Evolutionary conservation across 2,797 vertebrate species (phyloP), one percentile per base, ranked within the genome.

Genomic region (Dallia pectoralis): DNA sequence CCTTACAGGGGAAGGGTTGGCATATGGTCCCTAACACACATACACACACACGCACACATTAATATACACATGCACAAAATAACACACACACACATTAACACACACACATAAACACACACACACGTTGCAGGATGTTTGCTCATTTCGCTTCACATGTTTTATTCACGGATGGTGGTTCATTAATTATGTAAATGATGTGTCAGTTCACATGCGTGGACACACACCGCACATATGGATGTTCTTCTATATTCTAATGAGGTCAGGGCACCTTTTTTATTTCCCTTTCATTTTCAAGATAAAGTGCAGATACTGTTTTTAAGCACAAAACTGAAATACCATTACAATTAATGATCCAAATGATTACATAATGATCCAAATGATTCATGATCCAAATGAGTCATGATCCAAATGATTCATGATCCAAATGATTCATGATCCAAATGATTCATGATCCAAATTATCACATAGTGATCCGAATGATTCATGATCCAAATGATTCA

Each of bases 181-280:
- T 88, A 85, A 85, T 79, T 77, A 88, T 85, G 82, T 87, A 87
- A 88, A 92, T 90, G 8, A 85, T 77, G 79, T 85, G 91, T 87
- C 90, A 86, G 89, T 89, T 90, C 83, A 90, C 87, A 89, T 83
- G 81, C 78, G 49, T 77, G 76, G 77, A 70, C 83, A 86, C 73
- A 67, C 69, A 62, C 65, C 48, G 72, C 82, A 76, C 90, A 92
- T 88, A 90, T 91, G 87, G 81, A 88, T 82, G 74, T 77, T 83
- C 82, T 91, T 90, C 77, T 72, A 79, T 76, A 85, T 87, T 78
- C 67, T 87, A 93, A 91, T 87, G 86, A 88, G 89, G 87, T 90
- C 86, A 86, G 32, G 61, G 82, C 36, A 40, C 36, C 36, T 4
- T 40, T 40, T 40, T 40, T 4, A 7, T 40, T 40, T 4, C 36